Base-by-base conservation (phyloP, 2,888 invertebrate species). In the Agriopis leucophaearia region DNA sequence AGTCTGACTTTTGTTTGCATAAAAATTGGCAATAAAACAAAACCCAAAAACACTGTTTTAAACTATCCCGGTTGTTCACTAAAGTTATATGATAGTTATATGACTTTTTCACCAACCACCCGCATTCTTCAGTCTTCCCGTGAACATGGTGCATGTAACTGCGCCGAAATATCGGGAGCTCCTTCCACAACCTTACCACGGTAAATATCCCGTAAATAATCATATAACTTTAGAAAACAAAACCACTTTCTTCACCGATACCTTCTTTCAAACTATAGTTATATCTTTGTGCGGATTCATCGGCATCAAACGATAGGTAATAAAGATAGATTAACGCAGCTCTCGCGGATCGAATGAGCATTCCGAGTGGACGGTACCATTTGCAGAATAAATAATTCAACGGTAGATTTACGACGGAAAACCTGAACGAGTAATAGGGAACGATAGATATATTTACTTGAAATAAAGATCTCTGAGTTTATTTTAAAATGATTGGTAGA, bases 311-410 rank as follows among this genome's bases (percentile, higher is more conserved):
- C 73, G 74, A 71, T 74, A 69, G 62, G 74, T 70, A 71, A 74
- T 74, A 74, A 70, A 74, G 74, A 74, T 74, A 69, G 74, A 74
- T 74, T 72, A 74, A 68, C 68, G 71, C 66, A 40, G 69, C 68
- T 69, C 65, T 62, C 64, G 59, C 65, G 38, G 51, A n/a, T 6
- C 50, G 59, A 47, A 16, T 67, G 70, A 73, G 70, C 71, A 66
- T 73, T 72, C 60, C 68, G 65, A 72, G 69, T 74, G 74, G 73
- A 72, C 74, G 72, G 65, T 68, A 74, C 66, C 71, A 71, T 70
- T 73, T 69, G 71, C 68, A 61, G 71, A 72, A 76, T 73, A 76
- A 74, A 75, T 75, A 75, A 75, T 75, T 74, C 74, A 75, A 59
- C 61, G 52, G 42, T 50, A 66, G 66, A 75, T 75, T 75, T 73